Conservation (phyloP, 2,113 vertebrate genomes). For the Apus apus region DNA sequence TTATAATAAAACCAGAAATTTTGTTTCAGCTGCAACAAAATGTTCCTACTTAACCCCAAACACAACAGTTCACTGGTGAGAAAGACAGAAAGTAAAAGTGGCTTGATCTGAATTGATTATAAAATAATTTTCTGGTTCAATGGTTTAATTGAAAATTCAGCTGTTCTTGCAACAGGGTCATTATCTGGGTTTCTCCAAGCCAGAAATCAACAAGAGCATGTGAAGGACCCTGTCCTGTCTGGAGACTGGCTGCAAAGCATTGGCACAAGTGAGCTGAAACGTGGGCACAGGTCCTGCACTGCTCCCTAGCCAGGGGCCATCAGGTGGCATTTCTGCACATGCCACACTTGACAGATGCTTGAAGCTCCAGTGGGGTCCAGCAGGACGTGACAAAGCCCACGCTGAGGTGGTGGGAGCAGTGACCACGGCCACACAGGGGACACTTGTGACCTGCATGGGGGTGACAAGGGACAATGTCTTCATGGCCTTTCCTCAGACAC, state of each 20-base stretch:
- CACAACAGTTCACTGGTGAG: neutral
- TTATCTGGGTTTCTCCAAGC: neutral
- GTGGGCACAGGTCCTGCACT: neutral
- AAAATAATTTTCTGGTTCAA: neutral
- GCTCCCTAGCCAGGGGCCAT: neutral
- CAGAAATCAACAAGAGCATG: accelerated
- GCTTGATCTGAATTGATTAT: neutral
- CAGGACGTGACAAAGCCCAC: neutral
- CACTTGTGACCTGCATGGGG: accelerated
- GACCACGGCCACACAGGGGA: accelerated
- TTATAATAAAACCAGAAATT: neutral
- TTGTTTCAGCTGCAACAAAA: neutral
- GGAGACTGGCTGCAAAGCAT: neutral
- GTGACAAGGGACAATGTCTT: neutral
- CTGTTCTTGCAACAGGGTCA: neutral
- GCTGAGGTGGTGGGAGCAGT: neutral
- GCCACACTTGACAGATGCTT: neutral
- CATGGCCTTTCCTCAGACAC: neutral
- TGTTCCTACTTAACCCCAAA: neutral
- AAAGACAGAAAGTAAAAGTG: neutral
- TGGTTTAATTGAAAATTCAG: neutral
- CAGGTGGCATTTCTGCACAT: accelerated
- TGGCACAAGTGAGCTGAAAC: neutral
- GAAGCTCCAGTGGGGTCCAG: neutral
- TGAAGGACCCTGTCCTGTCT: neutral